phyloP scores from a whole-genome alignment of 2,113 vertebrate species.

The Sylvicapra grimmia region DNA sequence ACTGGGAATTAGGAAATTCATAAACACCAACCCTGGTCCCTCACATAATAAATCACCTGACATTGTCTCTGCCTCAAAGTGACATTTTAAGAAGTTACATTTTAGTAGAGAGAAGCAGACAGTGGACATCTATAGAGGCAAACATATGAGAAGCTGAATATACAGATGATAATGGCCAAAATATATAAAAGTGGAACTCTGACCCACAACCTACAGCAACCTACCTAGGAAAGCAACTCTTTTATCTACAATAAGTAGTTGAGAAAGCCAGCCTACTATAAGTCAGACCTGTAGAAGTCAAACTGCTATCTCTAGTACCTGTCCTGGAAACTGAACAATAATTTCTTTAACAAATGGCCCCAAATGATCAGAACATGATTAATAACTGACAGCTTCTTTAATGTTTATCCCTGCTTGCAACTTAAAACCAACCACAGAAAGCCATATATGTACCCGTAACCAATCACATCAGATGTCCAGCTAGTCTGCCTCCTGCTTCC shows the following conservation, averaged over 20 bases:
- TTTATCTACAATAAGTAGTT: neutral
- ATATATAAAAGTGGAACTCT: neutral
- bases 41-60: neutral
- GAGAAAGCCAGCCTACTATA: neutral
- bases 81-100: neutral
- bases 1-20: neutral
- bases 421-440: neutral
- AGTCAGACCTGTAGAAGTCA: neutral
- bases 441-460: accelerated
- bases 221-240: neutral
- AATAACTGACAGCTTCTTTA: neutral
- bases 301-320: neutral
- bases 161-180: neutral
- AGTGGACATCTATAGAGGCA: neutral
- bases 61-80: neutral
- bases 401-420: neutral
- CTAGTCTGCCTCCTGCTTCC: accelerated
- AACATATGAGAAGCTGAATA: neutral
- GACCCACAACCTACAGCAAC: neutral
- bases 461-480: accelerated
- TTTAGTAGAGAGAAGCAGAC: neutral
- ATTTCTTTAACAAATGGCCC: neutral
- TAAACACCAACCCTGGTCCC: neutral
- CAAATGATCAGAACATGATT: neutral
- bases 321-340: neutral